Conservation (phyloP, 92 coral and sea anemone species). For the Siderastrea radians region DNA sequence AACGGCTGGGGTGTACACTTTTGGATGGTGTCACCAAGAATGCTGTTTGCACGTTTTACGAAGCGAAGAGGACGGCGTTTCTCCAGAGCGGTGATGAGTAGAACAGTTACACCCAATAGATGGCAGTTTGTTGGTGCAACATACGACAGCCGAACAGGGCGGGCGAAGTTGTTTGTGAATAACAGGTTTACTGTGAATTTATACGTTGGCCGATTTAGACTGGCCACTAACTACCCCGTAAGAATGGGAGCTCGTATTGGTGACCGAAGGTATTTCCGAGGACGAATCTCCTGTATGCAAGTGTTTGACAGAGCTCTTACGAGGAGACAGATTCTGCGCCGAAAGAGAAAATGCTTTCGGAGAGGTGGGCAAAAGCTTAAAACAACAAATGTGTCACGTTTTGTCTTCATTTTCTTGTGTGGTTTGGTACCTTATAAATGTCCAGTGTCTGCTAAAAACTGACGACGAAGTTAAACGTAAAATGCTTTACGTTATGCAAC, state of each 20-base stretch:
- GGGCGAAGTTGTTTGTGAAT: constrained; percentile 51
- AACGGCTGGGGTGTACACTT: constrained; percentile 10
- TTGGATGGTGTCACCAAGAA: not conserved
- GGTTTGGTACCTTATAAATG: too few relatives aligned
- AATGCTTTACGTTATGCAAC: too few relatives aligned
- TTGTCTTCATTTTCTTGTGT: too few relatives aligned
- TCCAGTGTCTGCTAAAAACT: too few relatives aligned
- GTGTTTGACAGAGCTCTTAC: constrained; percentile 18
- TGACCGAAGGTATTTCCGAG: constrained; percentile 61
- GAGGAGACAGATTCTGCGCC: constrained; percentile 16
- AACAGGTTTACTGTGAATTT: constrained; percentile 26
- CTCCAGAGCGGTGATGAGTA: constrained; percentile 32
- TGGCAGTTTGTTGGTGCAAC: constrained; percentile 66
- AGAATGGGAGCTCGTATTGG: constrained; percentile 22
- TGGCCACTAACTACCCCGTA: constrained; percentile 55
- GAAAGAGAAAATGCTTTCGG: constrained; percentile 23
- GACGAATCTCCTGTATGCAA: constrained; percentile 57
- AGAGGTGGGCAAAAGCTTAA: too few relatives aligned
- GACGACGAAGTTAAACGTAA: too few relatives aligned
- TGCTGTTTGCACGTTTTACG: not conserved
- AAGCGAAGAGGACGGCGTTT: not conserved
- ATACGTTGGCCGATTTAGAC: constrained; percentile 42
- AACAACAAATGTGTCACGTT: too few relatives aligned
- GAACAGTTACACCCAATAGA: constrained; percentile 7
- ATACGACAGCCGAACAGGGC: constrained; percentile 44